Percentiles rank a stretch among this genome's conserved stretches.
Evolutionary conservation across 2,888 invertebrate species (phyloP).

Genomic region (Eupithecia subumbrata): DNA sequence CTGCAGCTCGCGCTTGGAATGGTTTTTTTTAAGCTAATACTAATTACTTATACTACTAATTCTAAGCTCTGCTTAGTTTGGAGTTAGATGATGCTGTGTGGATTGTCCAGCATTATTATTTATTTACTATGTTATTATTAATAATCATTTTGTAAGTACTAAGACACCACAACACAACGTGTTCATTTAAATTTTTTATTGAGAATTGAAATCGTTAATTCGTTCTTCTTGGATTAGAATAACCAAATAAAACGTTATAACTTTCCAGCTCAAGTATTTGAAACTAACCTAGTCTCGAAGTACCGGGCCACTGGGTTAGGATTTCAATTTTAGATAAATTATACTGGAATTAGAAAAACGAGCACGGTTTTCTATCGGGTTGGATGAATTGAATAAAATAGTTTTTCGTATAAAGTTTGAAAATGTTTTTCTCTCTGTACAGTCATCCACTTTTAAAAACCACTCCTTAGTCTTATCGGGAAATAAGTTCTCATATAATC

Average conservation of each 20-base stretch:
- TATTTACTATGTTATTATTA: no score
- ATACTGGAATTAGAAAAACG: conserved; percentile 46
- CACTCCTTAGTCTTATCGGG: neutral
- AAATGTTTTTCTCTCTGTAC: neutral
- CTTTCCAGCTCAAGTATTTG: neutral
- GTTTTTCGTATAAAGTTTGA: neutral
- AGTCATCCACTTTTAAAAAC: neutral
- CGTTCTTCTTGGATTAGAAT: no score
- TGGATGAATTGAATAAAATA: conserved; percentile 9
- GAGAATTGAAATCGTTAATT: no score
- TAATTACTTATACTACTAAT: no score
- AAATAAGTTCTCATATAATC: neutral
- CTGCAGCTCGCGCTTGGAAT: no score
- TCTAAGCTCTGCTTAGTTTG: no score
- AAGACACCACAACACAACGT: no score
- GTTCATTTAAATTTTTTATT: no score
- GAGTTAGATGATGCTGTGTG: no score
- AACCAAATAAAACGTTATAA: neutral
- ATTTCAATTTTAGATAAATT: conserved; percentile 57
- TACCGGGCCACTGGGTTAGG: conserved; percentile 42
- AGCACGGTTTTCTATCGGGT: conserved; percentile 14
- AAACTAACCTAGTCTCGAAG: conserved; percentile 4
- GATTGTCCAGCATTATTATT: no score
- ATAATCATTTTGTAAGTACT: no score
- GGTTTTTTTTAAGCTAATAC: no score